Evolutionary conservation across 1,140 invertebrate species (phyloP), one percentile per base, ranked within the genome.

Genomic region (Campoletis sonorensis): DNA sequence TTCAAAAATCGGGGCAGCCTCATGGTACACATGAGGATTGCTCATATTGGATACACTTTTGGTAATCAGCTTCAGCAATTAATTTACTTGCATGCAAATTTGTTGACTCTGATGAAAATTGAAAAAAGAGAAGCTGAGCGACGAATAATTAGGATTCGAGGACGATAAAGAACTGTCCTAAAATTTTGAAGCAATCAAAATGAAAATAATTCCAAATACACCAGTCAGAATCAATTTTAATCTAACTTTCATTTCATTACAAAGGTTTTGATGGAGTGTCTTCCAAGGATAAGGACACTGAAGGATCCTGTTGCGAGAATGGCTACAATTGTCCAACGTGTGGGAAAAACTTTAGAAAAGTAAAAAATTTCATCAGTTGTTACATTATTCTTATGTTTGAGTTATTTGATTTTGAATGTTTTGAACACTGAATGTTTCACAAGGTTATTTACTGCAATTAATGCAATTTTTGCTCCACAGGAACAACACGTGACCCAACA

Each of bases 1-100:
- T 97, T 97, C 86, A 96, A 96, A 89, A 96, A 96, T 94, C 93
- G 94, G 84, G 96, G 96, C 7, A 96, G 96, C 81, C 87, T 97
- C 0, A 96, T 96, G 93, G 94, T 97, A 2, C 96, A 97, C 91
- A 93, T 96, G 86, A 93, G 95, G 89, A 95, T 97, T 26, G 95
- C 96, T 0, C 96, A 97, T 90, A 94, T 93, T 84, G 93, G 94
- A 37, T 91, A 88, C 51, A 90, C 88, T 88, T 83, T 85, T 76
- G 87, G 89, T 88, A 86, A 86, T 81, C 84, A 71, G 51, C 54
- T 68, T 21, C 26, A n/a, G n/a, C n/a, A 54, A 27, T 51, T 27
- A 18, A n/a, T n/a, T 45, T 58, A 37, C 23, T 72, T 54, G 18
- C 11, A 45, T 33, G 18, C 1, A 27, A 26, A 37, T 37, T 51